Percentiles rank a stretch among this genome's conserved stretches.
phyloP scores from a whole-genome alignment of 2,888 invertebrate genomes.

The Steinernema hermaphroditum region DNA sequence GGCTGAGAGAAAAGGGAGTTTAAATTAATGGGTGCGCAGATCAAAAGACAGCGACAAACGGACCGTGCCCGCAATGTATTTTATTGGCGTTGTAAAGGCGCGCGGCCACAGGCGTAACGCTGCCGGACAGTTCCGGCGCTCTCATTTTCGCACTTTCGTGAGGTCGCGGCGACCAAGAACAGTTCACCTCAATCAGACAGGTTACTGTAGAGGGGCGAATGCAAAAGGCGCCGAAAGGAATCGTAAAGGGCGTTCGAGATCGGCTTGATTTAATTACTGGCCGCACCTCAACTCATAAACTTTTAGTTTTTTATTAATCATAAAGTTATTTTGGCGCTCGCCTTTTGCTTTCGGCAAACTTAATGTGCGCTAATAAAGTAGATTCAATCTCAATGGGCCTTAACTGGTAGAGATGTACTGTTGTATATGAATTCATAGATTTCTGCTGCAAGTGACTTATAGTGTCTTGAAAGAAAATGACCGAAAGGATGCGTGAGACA shows the following conservation, averaged over 20 bases:
- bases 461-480: too few species aligned
- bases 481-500: too few species aligned
- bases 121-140: slow-evolving; percentile 30
- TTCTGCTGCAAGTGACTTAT: too few species aligned
- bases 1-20: slow-evolving; percentile 23
- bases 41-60: slow-evolving; percentile 30
- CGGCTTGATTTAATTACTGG: slow-evolving; percentile 27
- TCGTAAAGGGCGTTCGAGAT: background rate
- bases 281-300: slow-evolving; percentile 8
- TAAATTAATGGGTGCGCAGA: slow-evolving; percentile 29
- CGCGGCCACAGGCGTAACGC: slow-evolving; percentile 20
- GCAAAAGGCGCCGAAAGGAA: background rate
- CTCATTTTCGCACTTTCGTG: slow-evolving; percentile 6
- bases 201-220: background rate
- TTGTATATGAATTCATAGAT: too few species aligned
- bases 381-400: too few species aligned
- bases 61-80: slow-evolving; percentile 31
- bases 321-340: too few species aligned
- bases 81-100: slow-evolving; percentile 26
- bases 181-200: background rate
- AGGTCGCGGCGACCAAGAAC: background rate
- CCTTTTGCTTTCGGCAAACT: too few species aligned
- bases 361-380: too few species aligned
- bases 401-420: too few species aligned
- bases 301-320: background rate